A percentile compares a stretch with the other conserved stretches of the same genome.
These are phyloP conservation scores for Cololabis saira DNA, from an alignment of 2,113 vertebrate species.

Conservation along the genomic window DNA sequence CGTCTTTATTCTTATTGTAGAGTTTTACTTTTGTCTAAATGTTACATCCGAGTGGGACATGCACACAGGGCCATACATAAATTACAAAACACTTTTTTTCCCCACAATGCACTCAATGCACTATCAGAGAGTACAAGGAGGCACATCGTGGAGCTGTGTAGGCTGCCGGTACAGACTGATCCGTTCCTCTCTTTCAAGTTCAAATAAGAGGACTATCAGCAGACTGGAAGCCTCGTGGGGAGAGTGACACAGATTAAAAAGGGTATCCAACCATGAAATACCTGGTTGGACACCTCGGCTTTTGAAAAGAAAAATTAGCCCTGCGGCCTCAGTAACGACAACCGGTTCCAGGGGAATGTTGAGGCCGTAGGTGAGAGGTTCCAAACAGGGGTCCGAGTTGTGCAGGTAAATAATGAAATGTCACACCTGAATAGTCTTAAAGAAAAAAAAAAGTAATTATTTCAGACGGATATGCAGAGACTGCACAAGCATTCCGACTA, in stretches of 20 bases:
- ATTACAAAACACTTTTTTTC: too few relatives aligned
- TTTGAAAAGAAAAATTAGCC: conserved; percentile 60
- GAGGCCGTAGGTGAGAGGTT: conserved; percentile 30
- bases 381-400: conserved; percentile 1
- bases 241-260: conserved; percentile 77
- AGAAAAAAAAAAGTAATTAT: not conserved
- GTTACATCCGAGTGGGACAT: not conserved
- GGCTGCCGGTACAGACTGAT: conserved; percentile 9
- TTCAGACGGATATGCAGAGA: conserved; percentile 7
- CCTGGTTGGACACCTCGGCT: conserved; percentile 77
- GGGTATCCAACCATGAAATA: conserved; percentile 82
- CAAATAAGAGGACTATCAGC: conserved; percentile 42
- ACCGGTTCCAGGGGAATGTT: conserved; percentile 27
- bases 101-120: too few relatives aligned
- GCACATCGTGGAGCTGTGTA: not conserved
- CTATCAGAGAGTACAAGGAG: not conserved
- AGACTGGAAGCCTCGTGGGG: conserved; percentile 48
- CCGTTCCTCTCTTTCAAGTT: conserved; percentile 20
- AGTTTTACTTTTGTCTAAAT: too few relatives aligned
- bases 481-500: conserved; percentile 20
- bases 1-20: not conserved
- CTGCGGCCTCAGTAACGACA: conserved; percentile 48
- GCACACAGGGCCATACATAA: not conserved
- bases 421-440: not conserved
- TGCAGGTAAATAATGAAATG: conserved; percentile 26